Evolutionary conservation across 2,113 vertebrate species (phyloP), one percentile per base, ranked within the genome.

Genomic region (Ascaphus truei): DNA sequence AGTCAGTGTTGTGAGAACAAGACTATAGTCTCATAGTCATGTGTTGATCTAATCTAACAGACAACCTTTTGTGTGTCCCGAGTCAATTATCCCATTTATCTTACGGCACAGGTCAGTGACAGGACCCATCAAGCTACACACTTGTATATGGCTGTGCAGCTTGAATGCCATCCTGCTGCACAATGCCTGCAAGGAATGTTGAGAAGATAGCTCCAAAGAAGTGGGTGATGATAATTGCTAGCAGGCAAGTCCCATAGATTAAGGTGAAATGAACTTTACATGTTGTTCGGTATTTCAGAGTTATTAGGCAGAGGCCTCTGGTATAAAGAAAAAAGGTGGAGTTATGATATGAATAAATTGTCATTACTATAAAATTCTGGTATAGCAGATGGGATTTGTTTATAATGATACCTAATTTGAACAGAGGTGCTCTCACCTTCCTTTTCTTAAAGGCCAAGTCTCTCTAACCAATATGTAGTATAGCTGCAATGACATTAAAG

Each of bases 81-180:
- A 8, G 31, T 75, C 75, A 22, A 72, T 65, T 68, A 64, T 41
- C 67, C 56, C 47, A 71, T 71, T 55, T 56, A 55, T 5, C 3
- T 27, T 53, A 34, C 68, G 62, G 63, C 1, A 1, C 22, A 6
- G 59, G 52, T 6, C 4, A 56, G 52, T 71, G 66, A 57, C 3
- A 2, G 58, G 65, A 63, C 33, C 23, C 59, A 73, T 72, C 10
- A 1, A n/a, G 58, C 51, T 47, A 39, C 25, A 45, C 60, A 73
- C 16, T 31, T 77, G 69, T 68, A 15, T 22, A 30, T 60, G 33
- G 66, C n/a, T 51, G n/a, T 18, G 31, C 30, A 37, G 27, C n/a
- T 60, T 39, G 56, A 41, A 60, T 30, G 57, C 20, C 57, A 55
- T 23, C 34, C 41, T 30, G 26, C 34, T 31, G 26, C 45, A 52